Base-by-base conservation (phyloP, 2,888 invertebrate species). In the Ennomos fuscantarius region DNA sequence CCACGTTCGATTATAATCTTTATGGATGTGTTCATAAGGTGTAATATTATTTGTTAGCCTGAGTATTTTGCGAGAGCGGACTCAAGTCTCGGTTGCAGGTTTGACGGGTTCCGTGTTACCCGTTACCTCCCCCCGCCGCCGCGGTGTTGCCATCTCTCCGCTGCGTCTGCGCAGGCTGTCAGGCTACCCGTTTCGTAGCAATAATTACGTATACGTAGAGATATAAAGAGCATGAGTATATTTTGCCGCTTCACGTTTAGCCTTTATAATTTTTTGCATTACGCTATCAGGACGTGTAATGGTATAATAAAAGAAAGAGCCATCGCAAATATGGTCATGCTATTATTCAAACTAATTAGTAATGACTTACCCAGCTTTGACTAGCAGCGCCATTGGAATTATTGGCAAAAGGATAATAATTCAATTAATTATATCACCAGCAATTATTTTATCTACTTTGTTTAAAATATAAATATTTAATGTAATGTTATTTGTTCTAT, bases 41-140 rank as follows among this genome's bases (percentile, higher is more conserved):
- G 62, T 43, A 67, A 66, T 75, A 48, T 69, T 67, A 65, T 31
- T 34, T 56, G 53, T 39, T 2, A 33, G 53, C 56, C 55, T 31
- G 59, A 80, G 84, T 80, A 89, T 89, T 90, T 89, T 82, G 90
- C 90, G 84, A 87, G 82, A 77, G 72, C 76, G 76, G 70, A 76
- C 76, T 77, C 78, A 75, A 76, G 71, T 77, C 76, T 76, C 78
- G 78, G 80, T 73, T 82, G 86, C 88, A 86, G 84, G 89, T 89
- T 80, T 79, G 88, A 89, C 90, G 77, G 90, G 90, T 88, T 90
- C 90, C 85, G 90, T 90, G 89, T 90, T 90, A 90, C 90, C 69
- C 89, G 69, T 66, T 54, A 63, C 68, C 60, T 68, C 71, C 76
- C 74, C 73, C 75, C 68, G 60, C 63, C 69, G 70, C 68, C 70